Evolutionary conservation across 2,888 invertebrate species (phyloP), one percentile per base, ranked within the genome.

Genomic region (Myopa testacea): DNA sequence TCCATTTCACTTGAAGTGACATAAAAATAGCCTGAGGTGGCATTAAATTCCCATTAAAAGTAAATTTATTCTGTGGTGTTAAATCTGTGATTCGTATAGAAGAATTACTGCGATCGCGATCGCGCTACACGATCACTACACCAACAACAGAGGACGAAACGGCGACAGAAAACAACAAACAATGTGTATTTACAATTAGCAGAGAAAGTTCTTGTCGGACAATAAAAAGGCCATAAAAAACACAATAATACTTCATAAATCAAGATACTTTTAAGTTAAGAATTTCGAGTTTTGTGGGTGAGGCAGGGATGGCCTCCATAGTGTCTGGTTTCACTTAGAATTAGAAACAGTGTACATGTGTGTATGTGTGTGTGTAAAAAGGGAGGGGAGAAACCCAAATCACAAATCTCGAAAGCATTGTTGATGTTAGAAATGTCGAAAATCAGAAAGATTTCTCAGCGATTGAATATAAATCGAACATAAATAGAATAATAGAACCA

Each of bases 211-310:
- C 84, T 38, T 38, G 6, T 6, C 45, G 45, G 45, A 45, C 45
- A 45, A 45, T 10, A 45, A 45, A 5, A 12, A n/a, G 63, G 72
- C 70, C 12, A 38, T n/a, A 65, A 50, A 16, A 71, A 50, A 74
- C 70, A 77, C 77, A 78, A 85, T 86, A 85, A 83, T 83, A 85
- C 82, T 84, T 85, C 83, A 84, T 85, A 83, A 83, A 84, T 84
- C 80, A 81, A 78, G 72, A 62, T 50, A 69, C 37, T 70, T 7
- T 26, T 26, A 26, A 76, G 19, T 40, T 68, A 16, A 45, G 50
- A 69, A 69, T 45, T 19, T 14, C 65, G 60, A 26, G 38, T 52
- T 34, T 34, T 12, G 52, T 50, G 45, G 19, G 38, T 26, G 69
- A n/a, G 14, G 50, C 16, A 26, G 26, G 26, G 26, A 26, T 1